phyloP scores from a whole-genome alignment of 2,888 invertebrate species.

The Ptilodon capucinus region DNA sequence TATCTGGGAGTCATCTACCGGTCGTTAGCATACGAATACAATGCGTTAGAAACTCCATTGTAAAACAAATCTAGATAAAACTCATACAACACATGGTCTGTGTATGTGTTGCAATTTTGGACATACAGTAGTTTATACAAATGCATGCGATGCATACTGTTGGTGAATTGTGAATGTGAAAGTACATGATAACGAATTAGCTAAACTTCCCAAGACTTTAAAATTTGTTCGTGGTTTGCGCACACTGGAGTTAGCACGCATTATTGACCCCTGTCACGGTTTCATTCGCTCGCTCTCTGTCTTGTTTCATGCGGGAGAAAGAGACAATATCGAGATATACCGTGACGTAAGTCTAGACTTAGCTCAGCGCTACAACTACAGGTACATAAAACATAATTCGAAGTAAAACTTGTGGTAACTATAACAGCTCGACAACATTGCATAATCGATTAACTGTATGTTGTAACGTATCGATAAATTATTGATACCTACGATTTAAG shows the following conservation, averaged over 20 bases:
- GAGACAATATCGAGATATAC: no score
- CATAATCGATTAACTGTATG: slow-evolving; percentile 10
- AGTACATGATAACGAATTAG: background rate
- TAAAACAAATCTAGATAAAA: slow-evolving; percentile 25
- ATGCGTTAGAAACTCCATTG: slow-evolving; percentile 10
- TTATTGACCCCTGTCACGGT: no score
- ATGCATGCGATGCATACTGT: background rate
- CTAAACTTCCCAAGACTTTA: background rate
- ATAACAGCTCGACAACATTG: slow-evolving; percentile 14
- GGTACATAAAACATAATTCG: no score
- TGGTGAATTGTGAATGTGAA: background rate
- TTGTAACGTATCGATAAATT: slow-evolving; percentile 2
- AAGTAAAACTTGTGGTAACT: background rate
- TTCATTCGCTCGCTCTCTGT: no score
- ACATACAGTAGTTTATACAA: background rate
- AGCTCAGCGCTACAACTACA: no score
- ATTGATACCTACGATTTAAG: background rate
- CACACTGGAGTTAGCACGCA: background rate
- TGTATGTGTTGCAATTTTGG: background rate
- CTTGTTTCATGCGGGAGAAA: no score
- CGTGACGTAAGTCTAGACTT: no score
- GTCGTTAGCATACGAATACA: background rate
- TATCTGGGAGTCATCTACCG: background rate
- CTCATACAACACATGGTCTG: background rate
- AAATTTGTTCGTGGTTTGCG: background rate